Evolutionary conservation across 2,888 invertebrate genomes (phyloP).

Genomic region (Callyntrura sp.): DNA sequence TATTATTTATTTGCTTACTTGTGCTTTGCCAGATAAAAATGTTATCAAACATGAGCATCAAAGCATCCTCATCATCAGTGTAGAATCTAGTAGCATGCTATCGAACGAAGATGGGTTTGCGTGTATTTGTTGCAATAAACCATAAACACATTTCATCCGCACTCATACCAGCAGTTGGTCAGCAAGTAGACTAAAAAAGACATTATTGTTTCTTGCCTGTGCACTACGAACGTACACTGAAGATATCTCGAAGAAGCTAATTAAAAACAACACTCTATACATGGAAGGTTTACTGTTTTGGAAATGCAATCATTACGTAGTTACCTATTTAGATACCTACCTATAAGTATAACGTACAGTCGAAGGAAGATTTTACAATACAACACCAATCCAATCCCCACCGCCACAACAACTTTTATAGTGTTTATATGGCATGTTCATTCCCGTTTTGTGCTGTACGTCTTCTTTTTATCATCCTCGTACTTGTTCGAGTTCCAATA

Average conservation of each 20-base stretch:
- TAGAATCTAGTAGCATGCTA: neutral
- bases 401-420: neutral
- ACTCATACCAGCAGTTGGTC: neutral
- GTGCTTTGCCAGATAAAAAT: neutral
- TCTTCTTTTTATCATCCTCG: neutral
- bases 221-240: neutral
- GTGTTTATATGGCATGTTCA: constrained; percentile 8
- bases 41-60: constrained; percentile 14
- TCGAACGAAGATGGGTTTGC: neutral
- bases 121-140: neutral
- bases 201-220: neutral
- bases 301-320: neutral
- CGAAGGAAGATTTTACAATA: constrained; percentile 5
- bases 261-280: constrained; percentile 56
- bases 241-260: constrained; percentile 27
- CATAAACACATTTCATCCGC: neutral
- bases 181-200: neutral
- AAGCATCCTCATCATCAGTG: neutral
- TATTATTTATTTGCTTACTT: neutral
- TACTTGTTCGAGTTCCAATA: neutral
- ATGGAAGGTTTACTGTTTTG: constrained; percentile 50
- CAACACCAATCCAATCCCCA: neutral
- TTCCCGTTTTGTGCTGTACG: neutral
- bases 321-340: neutral
- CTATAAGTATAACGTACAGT: neutral